Evolutionary conservation across 53 echinoderm and acorn worm species (phyloP).

Genomic region (Hippasteria phrygiana): DNA sequence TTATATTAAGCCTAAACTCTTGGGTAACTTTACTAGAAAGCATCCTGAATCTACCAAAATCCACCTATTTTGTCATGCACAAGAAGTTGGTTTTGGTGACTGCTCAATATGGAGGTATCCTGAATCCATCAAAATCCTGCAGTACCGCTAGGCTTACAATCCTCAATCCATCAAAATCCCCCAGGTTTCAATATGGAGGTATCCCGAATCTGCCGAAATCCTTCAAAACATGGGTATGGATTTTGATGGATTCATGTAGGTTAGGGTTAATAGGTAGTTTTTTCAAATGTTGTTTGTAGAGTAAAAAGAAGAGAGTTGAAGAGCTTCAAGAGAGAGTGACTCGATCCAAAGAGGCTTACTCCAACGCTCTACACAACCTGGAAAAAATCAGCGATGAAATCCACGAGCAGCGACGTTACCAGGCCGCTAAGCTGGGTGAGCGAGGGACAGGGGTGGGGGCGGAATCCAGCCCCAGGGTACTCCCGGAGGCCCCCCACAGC

Average conservation of each 20-base stretch:
- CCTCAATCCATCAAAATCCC: too few species aligned
- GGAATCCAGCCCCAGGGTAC: conserved; percentile 63
- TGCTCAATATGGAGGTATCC: too few species aligned
- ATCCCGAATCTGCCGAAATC: too few species aligned
- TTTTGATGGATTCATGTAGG: not conserved
- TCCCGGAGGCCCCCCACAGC: not conserved
- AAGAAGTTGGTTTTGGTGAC: too few species aligned
- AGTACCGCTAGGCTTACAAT: too few species aligned
- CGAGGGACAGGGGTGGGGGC: conserved; percentile 90
- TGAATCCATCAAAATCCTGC: too few species aligned
- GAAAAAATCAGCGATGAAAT: conserved; percentile 94
- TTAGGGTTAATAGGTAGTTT: not conserved
- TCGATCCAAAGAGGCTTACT: conserved; percentile 80
- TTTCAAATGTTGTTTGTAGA: not conserved
- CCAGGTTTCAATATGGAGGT: too few species aligned
- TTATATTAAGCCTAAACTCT: too few species aligned
- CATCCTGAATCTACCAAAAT: too few species aligned
- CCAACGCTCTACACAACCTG: conserved; percentile 86
- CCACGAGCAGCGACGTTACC: conserved; percentile 80
- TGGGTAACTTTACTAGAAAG: too few species aligned
- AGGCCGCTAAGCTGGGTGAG: conserved; percentile 74
- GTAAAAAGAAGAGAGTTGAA: conserved; percentile 77
- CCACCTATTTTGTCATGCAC: too few species aligned
- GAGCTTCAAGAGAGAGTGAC: conserved; percentile 77
- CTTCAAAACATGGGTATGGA: too few species aligned